Evolutionary conservation across 2,797 vertebrate species (phyloP).

Genomic region (Allobates femoralis): DNA sequence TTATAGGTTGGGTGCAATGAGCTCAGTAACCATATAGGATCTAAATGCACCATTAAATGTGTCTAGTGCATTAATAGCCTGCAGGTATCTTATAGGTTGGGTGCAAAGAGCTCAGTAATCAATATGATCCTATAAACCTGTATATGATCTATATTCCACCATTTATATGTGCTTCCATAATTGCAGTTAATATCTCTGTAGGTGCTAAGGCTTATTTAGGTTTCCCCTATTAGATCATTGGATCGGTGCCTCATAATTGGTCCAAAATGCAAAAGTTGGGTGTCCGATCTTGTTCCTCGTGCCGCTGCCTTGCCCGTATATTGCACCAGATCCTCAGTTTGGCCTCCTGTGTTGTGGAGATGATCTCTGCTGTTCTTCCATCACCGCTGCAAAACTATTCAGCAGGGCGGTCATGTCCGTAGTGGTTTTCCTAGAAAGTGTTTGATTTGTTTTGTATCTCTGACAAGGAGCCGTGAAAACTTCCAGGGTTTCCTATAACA

Average conservation of each 20-base stretch:
- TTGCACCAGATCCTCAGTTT: neutral
- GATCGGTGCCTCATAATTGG: neutral
- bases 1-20: too few relatives aligned
- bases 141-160: too few relatives aligned
- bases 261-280: neutral
- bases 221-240: neutral
- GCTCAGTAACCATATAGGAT: too few relatives aligned
- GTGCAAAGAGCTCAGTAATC: too few relatives aligned
- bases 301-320: neutral
- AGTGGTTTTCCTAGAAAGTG: conserved; percentile 26
- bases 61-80: too few relatives aligned
- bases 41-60: too few relatives aligned
- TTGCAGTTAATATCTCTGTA: too few relatives aligned
- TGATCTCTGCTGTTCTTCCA: neutral
- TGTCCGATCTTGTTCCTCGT: too few relatives aligned
- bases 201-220: neutral
- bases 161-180: too few relatives aligned
- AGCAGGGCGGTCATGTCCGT: neutral
- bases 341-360: neutral
- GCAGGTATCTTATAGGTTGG: too few relatives aligned
- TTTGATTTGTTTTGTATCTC: neutral
- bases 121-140: too few relatives aligned
- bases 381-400: neutral
- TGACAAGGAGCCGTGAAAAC: neutral
- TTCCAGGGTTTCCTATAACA: neutral